These are phyloP conservation scores for Hypselothyrea guttata DNA, from an alignment of 2,888 invertebrate species.

Conservation along the genomic window DNA sequence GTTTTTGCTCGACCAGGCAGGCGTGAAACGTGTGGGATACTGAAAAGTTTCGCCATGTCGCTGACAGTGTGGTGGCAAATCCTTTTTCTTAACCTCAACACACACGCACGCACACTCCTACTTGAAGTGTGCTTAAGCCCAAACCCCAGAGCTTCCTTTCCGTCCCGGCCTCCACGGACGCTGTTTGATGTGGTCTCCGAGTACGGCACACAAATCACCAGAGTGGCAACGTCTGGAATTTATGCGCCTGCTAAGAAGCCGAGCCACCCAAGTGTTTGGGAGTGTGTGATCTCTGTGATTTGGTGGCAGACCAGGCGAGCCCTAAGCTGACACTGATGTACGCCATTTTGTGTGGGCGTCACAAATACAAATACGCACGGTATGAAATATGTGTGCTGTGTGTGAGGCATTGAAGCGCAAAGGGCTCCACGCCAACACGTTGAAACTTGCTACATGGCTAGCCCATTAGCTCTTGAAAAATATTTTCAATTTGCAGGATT, in stretches of 20 bases:
- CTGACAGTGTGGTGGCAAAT: constrained; percentile 53
- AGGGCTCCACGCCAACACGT: not conserved
- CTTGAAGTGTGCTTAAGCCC: constrained; percentile 69
- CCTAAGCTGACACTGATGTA: constrained; percentile 76
- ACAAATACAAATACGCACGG: constrained; percentile 6
- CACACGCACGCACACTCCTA: constrained; percentile 50
- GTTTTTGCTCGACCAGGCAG: constrained; percentile 9
- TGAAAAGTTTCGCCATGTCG: constrained; percentile 17
- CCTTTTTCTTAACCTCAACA: constrained; percentile 71
- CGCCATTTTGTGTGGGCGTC: constrained; percentile 47
- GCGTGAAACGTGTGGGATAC: constrained; percentile 19
- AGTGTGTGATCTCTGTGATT: constrained; percentile 60
- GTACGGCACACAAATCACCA: constrained; percentile 67
- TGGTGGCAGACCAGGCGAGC: constrained; percentile 36
- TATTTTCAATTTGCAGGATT: not conserved
- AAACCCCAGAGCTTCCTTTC: not conserved
- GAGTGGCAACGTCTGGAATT: constrained; percentile 66
- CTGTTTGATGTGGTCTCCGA: constrained; percentile 69
- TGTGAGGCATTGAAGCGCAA: constrained; percentile 52
- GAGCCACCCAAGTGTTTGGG: constrained; percentile 19
- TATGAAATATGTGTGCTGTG: constrained; percentile 10
- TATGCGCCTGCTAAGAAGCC: constrained; percentile 61
- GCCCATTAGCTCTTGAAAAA: constrained; percentile 45
- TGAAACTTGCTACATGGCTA: constrained; percentile 36
- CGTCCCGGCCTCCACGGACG: constrained; percentile 15